Percentiles rank a stretch among this genome's conserved stretches.
Conservation (phyloP, 2,113 vertebrate genomes). For the Otolemur garnettii region DNA sequence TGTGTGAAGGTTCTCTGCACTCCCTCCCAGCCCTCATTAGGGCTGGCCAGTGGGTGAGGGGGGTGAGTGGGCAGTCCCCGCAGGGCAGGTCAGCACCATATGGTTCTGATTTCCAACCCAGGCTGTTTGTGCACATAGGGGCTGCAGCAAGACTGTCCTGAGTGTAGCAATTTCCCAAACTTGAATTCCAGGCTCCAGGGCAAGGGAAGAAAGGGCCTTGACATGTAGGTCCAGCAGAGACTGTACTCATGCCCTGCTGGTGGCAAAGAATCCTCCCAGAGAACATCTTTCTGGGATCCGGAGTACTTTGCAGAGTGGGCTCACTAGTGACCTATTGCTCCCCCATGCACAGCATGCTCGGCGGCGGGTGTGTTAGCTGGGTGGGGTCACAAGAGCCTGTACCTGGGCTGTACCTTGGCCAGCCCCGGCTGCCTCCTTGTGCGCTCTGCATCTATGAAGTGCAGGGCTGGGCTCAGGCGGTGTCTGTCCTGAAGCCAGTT, state of each 20-base stretch:
- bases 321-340: neutral
- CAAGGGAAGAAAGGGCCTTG: neutral
- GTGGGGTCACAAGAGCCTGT: neutral
- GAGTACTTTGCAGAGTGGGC: neutral
- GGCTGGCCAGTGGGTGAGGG: neutral
- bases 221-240: neutral
- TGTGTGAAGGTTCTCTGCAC: neutral
- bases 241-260: neutral
- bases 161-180: neutral
- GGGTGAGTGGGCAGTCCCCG: neutral
- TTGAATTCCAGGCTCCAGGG: neutral
- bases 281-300: neutral
- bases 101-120: conserved; percentile 75
- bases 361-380: neutral
- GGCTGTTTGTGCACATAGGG: conserved; percentile 34
- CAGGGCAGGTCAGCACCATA: neutral
- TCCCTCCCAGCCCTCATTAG: neutral
- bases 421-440: accelerated
- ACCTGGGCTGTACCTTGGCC: too few species aligned
- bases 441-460: neutral
- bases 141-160: conserved; percentile 24
- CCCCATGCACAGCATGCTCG: neutral
- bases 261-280: accelerated
- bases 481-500: neutral
- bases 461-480: neutral